Evolutionary conservation across 2,888 invertebrate genomes (phyloP), one percentile per base, ranked within the genome.

Genomic region (Spodoptera picta): DNA sequence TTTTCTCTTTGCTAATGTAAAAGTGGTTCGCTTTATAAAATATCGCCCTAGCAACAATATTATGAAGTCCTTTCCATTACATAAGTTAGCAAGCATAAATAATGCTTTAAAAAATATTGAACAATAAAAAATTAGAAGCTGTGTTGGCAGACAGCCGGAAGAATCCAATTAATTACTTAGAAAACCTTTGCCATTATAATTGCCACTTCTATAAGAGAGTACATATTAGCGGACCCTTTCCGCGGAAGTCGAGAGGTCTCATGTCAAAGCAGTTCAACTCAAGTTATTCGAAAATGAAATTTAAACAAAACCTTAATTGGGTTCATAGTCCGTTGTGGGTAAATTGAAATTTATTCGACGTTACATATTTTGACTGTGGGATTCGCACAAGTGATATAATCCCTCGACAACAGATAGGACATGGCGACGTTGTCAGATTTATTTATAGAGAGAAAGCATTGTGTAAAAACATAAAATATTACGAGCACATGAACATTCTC

Each of bases 161-260:
- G 36, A 59, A 6, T 46, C 11, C 49, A 53, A 69, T 60, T 69
- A 69, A 71, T 65, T 60, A 70, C 65, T 55, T 51, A 51, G 45
- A 70, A 58, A 55, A 56, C 41, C 71, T 70, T 69, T 45, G 44
- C 54, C 44, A 59, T 58, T 59, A 50, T 51, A 70, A 65, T 55
- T 55, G 47, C 44, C 48, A 11, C 27, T 51, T 56, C 43, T 60
- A 42, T 4, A 42, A 14, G 9, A 47, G 49, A 64, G 54, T 69
- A 47, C 36, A 48, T 55, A 48, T 59, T 59, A 59, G 12, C 36
- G 14, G 48, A 23, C 48, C 42, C 48, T 50, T 71, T 59, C 63
- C 44, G 7, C 10, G 46, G 49, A 72, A 62, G 52, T 7, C 24
- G 10, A 65, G 50, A 57, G 46, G 50, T 44, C 42, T 47, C 51